Conservation (phyloP, 2,888 invertebrate species). For the Chirona hameri region DNA sequence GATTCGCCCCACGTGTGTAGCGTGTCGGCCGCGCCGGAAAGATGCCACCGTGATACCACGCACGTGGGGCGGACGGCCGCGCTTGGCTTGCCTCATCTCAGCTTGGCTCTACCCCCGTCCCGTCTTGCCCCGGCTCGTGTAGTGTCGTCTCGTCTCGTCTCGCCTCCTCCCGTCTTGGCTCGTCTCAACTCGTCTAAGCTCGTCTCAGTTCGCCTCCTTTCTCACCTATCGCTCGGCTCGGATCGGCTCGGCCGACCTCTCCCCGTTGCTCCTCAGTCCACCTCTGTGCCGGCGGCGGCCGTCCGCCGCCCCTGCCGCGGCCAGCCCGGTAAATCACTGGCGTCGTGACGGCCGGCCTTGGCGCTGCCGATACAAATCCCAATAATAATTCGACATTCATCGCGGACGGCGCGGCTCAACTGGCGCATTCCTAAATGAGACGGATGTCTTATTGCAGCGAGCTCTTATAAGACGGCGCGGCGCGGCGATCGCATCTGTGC, state of each 20-base stretch:
- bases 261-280: not conserved
- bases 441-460: constrained; percentile 8
- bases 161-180: no score
- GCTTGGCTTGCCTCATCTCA: not conserved
- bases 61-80: no score
- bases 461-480: not conserved
- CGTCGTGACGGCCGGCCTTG: not conserved
- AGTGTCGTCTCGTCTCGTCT: no score
- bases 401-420: not conserved
- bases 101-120: no score
- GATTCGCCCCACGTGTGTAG: not conserved
- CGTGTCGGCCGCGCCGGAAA: not conserved
- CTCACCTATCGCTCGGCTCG: no score
- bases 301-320: not conserved
- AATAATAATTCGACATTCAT: not conserved
- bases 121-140: not conserved
- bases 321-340: not conserved
- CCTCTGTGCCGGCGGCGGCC: not conserved
- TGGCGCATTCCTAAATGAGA: not conserved
- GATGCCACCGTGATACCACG: not conserved
- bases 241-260: no score
- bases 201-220: no score
- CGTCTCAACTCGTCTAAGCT: not conserved
- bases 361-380: not conserved
- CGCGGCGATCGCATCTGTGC: not conserved